Evolutionary conservation across 2,797 vertebrate species (phyloP).

Genomic region (Micrastur ruficollis): DNA sequence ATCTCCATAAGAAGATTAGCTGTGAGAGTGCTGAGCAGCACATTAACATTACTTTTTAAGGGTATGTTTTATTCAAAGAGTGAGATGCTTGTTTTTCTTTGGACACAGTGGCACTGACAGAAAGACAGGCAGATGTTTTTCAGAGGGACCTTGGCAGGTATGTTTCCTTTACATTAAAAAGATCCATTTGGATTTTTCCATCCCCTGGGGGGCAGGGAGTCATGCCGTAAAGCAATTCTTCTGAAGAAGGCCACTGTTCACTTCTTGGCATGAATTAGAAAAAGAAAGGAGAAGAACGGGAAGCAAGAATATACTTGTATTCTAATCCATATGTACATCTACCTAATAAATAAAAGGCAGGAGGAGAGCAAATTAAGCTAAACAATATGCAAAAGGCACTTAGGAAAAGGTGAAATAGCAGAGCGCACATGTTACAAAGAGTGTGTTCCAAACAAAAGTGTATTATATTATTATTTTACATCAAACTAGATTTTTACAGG

Average conservation of each 20-base stretch:
- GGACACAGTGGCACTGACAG: conserved; percentile 19
- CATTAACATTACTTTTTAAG: conserved; percentile 69
- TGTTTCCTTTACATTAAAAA: background rate
- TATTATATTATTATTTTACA: background rate
- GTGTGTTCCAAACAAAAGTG: background rate
- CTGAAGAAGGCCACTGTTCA: background rate
- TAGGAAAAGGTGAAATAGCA: background rate
- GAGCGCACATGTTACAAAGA: background rate
- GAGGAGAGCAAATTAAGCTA: background rate
- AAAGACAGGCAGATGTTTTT: conserved; percentile 1
- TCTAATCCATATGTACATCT: background rate
- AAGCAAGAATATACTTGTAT: background rate
- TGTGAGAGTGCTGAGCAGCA: background rate
- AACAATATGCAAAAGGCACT: background rate
- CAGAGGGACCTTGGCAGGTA: background rate
- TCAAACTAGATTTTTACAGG: background rate
- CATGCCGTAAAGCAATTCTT: background rate
- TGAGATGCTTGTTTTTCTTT: conserved; percentile 43
- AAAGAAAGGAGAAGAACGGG: background rate
- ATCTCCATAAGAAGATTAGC: conserved; percentile 52
- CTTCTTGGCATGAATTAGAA: background rate
- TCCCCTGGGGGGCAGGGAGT: background rate
- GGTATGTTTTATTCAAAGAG: conserved; percentile 56
- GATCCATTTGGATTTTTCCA: background rate
- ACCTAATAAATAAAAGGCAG: background rate